Evolutionary conservation across 2,113 vertebrate species (phyloP).

Genomic region (Syngnathus floridae): DNA sequence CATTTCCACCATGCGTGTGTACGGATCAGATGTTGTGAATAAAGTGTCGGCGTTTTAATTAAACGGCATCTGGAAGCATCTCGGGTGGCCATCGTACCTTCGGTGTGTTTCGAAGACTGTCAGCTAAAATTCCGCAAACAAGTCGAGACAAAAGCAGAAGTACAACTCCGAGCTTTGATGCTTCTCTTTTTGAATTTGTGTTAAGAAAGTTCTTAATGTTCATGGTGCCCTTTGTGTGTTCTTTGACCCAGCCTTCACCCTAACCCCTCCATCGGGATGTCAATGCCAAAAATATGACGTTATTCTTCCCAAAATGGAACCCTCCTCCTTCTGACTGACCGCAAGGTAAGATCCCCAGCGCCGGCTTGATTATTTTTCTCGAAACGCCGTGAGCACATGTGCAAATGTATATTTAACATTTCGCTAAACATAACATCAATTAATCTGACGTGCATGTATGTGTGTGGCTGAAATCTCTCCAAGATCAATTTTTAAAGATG

Average conservation of each 20-base stretch:
- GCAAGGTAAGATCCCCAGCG: neutral
- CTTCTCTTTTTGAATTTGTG: neutral
- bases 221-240: neutral
- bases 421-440: neutral
- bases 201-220: neutral
- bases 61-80: constrained; percentile 18
- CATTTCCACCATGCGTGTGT: constrained; percentile 10
- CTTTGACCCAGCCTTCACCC: neutral
- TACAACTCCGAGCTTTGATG: neutral
- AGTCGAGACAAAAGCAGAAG: neutral
- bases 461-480: constrained; percentile 17
- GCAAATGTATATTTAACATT: constrained; percentile 19
- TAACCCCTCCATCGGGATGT: neutral
- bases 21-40: constrained; percentile 20
- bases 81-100: constrained; percentile 24
- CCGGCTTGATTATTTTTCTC: constrained; percentile 13
- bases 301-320: neutral
- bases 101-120: neutral
- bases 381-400: constrained; percentile 3
- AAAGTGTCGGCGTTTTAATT: constrained; percentile 28
- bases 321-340: neutral
- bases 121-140: neutral
- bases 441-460: neutral
- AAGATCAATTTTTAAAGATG: constrained; percentile 7
- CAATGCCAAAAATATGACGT: neutral